These are phyloP conservation scores for Ptychochromis oligacanthus DNA, from an alignment of 2,113 vertebrate genomes.

Conservation along the genomic window DNA sequence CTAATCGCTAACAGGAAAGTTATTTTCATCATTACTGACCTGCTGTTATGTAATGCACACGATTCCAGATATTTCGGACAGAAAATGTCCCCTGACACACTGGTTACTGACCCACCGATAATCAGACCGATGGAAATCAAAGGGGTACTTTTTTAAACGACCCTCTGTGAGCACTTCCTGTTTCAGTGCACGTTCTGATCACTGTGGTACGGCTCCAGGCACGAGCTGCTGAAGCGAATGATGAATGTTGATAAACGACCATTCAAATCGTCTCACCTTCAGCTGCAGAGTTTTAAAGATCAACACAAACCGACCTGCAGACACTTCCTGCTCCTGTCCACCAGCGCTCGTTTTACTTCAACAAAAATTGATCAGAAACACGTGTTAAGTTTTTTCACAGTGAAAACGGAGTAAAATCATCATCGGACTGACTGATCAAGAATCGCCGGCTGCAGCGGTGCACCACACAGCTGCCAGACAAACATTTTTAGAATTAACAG, in stretches of 20 bases:
- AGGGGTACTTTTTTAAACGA: no score
- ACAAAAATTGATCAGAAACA: not conserved
- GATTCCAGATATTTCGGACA: not conserved
- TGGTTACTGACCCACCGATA: not conserved
- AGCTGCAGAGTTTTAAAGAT: no score
- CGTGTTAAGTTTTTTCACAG: not conserved
- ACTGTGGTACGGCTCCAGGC: no score
- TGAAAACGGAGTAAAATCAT: no score
- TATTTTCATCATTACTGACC: no score
- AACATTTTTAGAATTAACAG: no score
- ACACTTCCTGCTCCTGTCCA: not conserved
- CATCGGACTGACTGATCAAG: not conserved
- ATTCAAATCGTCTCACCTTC: no score
- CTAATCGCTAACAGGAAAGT: no score
- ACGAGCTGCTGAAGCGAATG: not conserved
- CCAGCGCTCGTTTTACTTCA: not conserved
- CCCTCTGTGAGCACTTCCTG: not conserved
- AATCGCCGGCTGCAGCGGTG: not conserved
- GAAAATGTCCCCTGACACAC: no score
- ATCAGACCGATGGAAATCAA: no score
- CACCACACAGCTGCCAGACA: no score
- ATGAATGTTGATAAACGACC: no score
- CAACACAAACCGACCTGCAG: not conserved
- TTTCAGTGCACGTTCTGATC: not conserved
- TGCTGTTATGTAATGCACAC: not conserved